phyloP scores from a whole-genome alignment of 2,113 vertebrate genomes.

The Sapayoa aenigma region DNA sequence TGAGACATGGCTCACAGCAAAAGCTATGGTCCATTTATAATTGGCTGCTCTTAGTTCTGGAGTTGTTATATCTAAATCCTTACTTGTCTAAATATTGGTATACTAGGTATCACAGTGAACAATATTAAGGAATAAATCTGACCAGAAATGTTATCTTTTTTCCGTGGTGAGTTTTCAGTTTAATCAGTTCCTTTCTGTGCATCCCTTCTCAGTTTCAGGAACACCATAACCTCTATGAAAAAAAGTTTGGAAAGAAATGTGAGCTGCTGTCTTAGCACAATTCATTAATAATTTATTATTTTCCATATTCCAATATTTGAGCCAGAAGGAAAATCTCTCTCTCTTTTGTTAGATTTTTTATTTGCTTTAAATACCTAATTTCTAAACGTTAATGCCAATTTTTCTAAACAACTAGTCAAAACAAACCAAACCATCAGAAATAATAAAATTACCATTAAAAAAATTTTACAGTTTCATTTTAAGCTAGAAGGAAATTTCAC shows the following conservation, averaged over 20 bases:
- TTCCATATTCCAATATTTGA: not conserved
- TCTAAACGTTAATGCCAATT: conserved; percentile 12
- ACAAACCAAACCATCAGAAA: conserved; percentile 26
- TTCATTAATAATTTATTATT: not conserved
- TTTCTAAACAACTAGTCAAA: conserved; percentile 5
- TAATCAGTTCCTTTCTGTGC: not conserved
- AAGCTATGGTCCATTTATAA: not conserved
- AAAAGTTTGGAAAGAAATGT: too few relatives aligned
- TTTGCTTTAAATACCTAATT: not conserved
- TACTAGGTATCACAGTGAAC: not conserved
- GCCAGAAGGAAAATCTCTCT: not conserved
- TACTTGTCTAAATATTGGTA: not conserved
- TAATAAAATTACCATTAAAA: not conserved
- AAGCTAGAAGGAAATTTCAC: not conserved
- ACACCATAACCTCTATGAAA: not conserved
- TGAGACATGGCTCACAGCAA: not conserved
- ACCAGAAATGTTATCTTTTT: not conserved
- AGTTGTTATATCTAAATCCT: not conserved
- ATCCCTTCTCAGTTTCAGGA: not conserved
- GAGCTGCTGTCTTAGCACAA: not conserved
- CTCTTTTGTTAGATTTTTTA: not conserved
- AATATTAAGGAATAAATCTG: not conserved
- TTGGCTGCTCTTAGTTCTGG: not conserved
- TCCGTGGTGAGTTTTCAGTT: not conserved
- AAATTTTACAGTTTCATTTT: not conserved